Evolutionary conservation across 2,888 invertebrate species (phyloP), one percentile per base, ranked within the genome.

Genomic region (Nebria salina): DNA sequence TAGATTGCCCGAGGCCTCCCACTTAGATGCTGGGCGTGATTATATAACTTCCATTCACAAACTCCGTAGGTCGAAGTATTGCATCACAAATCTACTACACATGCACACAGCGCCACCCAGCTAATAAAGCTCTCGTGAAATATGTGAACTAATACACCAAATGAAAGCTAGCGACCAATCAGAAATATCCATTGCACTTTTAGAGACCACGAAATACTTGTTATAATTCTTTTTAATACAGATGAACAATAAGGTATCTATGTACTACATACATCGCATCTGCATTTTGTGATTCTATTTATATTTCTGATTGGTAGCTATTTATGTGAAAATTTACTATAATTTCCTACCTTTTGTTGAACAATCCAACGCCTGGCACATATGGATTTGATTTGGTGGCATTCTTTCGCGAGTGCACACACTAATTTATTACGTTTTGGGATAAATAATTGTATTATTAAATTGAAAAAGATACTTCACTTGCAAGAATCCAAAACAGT

Each of bases 31-130:
- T 43, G 73, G 26, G 42, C 73, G 41, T 41, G 73, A 42, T 43
- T 41, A 73, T 25, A 26, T 54, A 54, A 54, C 54, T 73, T 73
- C 73, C 73, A 73, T 73, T 73, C 73, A 73, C 73, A 73, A 73
- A 73, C 73, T n/a, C 73, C 68, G 68, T 25, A 54, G 54, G 54
- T 54, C 54, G 68, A 68, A 25, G 13, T 8, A 68, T 73, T 73
- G 73, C 73, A 42, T 73, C 73, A 73, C 68, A 26, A 25, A 54
- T 13, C 54, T 54, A 54, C 54, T 54, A 54, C 7, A 54, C 8
- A 54, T 11, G 4, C 13, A 13, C 13, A 54, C 54, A 54, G 13
- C 13, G 13, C 54, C 13, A 54, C 6, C 54, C 54, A 54, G 8
- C 54, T 13, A 11, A 54, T 54, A 54, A 54, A 11, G 8, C 54